These are phyloP conservation scores for Netelia fuscicornis DNA, from an alignment of 2,888 invertebrate species.

Conservation along the genomic window DNA sequence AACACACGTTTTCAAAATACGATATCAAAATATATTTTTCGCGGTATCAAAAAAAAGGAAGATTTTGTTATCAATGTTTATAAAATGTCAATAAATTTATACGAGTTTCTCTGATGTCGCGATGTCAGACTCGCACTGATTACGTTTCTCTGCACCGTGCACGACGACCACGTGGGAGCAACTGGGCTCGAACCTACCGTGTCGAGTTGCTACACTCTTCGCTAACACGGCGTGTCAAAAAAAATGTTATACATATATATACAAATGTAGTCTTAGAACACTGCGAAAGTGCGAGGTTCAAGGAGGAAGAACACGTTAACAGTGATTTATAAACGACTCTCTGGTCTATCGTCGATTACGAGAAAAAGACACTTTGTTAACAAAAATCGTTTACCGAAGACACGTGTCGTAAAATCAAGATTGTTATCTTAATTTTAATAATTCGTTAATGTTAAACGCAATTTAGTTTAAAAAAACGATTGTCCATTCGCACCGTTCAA, in stretches of 20 bases:
- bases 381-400: not conserved
- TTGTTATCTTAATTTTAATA: not conserved
- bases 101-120: not conserved
- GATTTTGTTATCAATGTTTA: not conserved
- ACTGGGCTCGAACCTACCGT: constrained; percentile 37
- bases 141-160: constrained; percentile 9
- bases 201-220: constrained; percentile 6
- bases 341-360: not conserved
- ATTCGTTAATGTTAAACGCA: not conserved
- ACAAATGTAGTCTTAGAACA: too few relatives aligned
- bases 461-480: not conserved
- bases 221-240: constrained; percentile 36
- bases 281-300: too few relatives aligned
- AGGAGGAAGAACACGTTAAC: not conserved
- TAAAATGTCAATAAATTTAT: constrained; percentile 26
- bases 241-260: not conserved
- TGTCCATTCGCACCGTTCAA: not conserved
- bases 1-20: not conserved
- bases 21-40: not conserved
- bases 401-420: not conserved
- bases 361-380: constrained; percentile 16
- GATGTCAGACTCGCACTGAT: not conserved
- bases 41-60: not conserved
- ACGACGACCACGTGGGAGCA: constrained; percentile 64
- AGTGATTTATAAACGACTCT: not conserved